Conservation (phyloP, 2,797 vertebrate genomes). For the Perodicticus potto region DNA sequence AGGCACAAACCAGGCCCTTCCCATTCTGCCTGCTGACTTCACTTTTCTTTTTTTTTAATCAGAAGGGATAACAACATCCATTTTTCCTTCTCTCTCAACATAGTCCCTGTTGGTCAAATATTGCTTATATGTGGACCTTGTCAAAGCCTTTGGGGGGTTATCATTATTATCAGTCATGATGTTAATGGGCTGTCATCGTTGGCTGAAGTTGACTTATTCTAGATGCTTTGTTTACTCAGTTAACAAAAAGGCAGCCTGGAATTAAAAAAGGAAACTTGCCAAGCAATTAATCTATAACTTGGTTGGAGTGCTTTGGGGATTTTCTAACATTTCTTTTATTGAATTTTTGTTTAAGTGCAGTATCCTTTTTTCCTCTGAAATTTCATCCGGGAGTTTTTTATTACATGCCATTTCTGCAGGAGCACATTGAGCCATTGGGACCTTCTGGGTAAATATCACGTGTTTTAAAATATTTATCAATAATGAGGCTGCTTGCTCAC, state of each 20-base stretch:
- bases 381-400: constrained; percentile 80
- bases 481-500: constrained; percentile 81
- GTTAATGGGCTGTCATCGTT: constrained; percentile 65
- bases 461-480: constrained; percentile 85
- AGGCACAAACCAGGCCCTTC: neutral
- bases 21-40: neutral
- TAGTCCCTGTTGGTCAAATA: constrained; percentile 42
- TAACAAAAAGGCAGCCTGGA: constrained; percentile 79
- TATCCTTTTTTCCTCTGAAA: constrained; percentile 82
- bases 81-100: neutral
- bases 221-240: constrained; percentile 71
- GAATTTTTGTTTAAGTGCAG: constrained; percentile 81
- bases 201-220: constrained; percentile 69
- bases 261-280: constrained; percentile 81
- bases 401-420: constrained; percentile 82
- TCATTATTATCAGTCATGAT: constrained; percentile 77
- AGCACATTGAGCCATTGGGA: constrained; percentile 77
- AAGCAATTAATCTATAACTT: constrained; percentile 81
- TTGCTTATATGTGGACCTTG: neutral
- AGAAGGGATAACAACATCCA: neutral
- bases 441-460: constrained; percentile 83
- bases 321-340: constrained; percentile 76
- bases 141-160: constrained; percentile 56
- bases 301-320: constrained; percentile 76
- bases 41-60: neutral